Conservation (phyloP, 2,797 vertebrate genomes). For the Prunella strophiata region DNA sequence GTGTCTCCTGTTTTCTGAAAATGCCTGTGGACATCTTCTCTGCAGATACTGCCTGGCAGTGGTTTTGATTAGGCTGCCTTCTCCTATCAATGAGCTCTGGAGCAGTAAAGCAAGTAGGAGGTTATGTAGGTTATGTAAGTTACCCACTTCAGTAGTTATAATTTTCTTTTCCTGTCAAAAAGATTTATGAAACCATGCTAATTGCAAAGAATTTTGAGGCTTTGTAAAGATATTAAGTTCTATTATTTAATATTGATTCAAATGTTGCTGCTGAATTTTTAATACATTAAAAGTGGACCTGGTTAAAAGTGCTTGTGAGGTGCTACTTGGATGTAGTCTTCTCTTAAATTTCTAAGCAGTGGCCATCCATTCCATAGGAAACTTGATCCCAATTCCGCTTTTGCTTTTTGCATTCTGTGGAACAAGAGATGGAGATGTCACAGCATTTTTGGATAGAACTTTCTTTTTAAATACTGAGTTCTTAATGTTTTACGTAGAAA, state of each 20-base stretch:
- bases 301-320: neutral
- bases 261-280: neutral
- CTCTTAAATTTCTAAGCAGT: neutral
- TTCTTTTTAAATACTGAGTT: neutral
- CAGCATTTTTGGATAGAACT: neutral
- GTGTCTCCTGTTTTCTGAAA: neutral
- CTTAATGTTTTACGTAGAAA: neutral
- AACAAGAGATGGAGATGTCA: neutral
- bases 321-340: neutral
- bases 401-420: neutral
- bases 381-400: neutral
- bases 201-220: neutral
- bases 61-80: neutral
- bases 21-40: neutral
- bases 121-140: neutral
- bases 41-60: neutral
- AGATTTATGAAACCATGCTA: neutral
- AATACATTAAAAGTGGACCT: neutral
- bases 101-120: neutral
- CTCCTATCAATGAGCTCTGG: neutral
- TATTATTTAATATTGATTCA: neutral
- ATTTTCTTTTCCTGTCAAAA: neutral
- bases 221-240: neutral
- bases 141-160: neutral
- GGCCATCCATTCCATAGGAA: neutral